Conservation (phyloP, 2,113 vertebrate genomes). For the Hippocampus barbouri region DNA sequence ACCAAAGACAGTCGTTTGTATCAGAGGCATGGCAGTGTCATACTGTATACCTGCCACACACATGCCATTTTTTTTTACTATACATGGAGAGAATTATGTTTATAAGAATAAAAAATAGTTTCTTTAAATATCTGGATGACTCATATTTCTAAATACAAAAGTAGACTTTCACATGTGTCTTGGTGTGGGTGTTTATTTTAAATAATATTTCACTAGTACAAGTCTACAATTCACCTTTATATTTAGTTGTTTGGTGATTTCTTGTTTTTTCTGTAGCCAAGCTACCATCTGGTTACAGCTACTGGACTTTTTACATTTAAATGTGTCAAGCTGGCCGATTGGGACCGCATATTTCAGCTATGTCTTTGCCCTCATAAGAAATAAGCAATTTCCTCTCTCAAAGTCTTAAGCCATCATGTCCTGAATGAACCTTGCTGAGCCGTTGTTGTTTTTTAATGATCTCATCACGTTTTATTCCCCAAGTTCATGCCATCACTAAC, state of each 20-base stretch:
- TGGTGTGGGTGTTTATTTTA: slow-evolving; percentile 6
- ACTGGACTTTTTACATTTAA: neutral
- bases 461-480: neutral
- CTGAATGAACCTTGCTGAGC: neutral
- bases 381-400: neutral
- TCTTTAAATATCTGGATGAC: slow-evolving; percentile 23
- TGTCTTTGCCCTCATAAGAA: neutral
- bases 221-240: neutral
- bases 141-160: slow-evolving; percentile 16
- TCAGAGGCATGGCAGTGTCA: slow-evolving; percentile 14
- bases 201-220: neutral
- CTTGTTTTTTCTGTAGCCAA: neutral
- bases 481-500: neutral
- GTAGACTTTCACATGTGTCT: neutral
- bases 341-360: neutral
- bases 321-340: neutral
- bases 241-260: neutral
- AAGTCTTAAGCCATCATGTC: neutral
- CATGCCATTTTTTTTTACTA: neutral
- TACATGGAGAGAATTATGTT: slow-evolving; percentile 10
- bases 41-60: slow-evolving; percentile 1
- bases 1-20: slow-evolving; percentile 69
- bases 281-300: neutral
- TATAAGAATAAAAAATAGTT: slow-evolving; percentile 24
- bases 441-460: neutral